Evolutionary conservation across 2,113 vertebrate genomes (phyloP).

Genomic region (Rhipidura dahli): DNA sequence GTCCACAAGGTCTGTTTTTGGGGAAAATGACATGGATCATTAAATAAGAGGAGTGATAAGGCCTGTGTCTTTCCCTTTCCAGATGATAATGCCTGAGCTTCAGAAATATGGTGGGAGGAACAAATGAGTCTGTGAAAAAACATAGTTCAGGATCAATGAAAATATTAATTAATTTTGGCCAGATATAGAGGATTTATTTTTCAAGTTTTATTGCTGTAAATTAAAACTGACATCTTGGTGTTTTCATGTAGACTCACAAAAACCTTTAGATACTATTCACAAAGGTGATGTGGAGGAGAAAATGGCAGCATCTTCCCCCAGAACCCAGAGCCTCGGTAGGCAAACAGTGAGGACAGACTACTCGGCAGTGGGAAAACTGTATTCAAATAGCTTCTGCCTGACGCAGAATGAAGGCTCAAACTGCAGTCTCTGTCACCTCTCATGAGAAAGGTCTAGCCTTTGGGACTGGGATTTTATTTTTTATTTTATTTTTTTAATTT

Average conservation of each 20-base stretch:
- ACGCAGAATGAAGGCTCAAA: background rate
- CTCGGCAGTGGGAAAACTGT: background rate
- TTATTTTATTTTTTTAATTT: background rate
- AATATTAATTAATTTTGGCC: background rate
- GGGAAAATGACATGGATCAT: background rate
- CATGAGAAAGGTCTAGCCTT: background rate
- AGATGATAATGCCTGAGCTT: background rate
- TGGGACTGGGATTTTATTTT: background rate
- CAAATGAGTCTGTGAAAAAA: background rate
- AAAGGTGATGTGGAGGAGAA: background rate
- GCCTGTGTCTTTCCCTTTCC: background rate
- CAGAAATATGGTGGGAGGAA: background rate
- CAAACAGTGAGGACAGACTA: background rate
- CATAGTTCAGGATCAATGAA: background rate
- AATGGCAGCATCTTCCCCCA: background rate
- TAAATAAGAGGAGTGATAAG: background rate
- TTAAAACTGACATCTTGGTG: background rate
- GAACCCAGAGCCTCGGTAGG: background rate
- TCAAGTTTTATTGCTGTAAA: background rate
- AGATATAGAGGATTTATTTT: background rate
- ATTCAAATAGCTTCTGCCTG: background rate
- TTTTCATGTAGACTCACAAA: background rate
- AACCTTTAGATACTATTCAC: background rate
- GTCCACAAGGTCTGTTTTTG: background rate
- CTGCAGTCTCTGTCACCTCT: rapidly evolving